Percentiles rank a stretch among this genome's conserved stretches.
These are phyloP conservation scores for Echinops telfairi DNA, from an alignment of 2,113 vertebrate genomes.

Conservation along the genomic window DNA sequence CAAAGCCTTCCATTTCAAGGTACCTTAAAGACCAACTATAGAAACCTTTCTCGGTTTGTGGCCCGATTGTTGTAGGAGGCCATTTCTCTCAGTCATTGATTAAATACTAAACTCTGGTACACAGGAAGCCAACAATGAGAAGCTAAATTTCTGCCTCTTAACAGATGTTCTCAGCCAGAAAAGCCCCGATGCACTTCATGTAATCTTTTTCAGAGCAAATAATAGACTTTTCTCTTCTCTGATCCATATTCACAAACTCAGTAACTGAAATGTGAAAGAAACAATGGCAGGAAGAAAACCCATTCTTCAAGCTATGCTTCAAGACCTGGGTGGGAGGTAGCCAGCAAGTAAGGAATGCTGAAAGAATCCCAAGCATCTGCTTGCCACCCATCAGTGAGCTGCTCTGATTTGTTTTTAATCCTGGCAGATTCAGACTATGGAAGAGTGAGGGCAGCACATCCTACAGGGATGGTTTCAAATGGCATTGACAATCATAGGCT, in stretches of 20 bases:
- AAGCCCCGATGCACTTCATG: slow-evolving; percentile 56
- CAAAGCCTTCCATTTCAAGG: not conserved
- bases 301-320: not conserved
- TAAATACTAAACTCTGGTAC: slow-evolving; percentile 67
- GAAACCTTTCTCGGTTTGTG: not conserved
- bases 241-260: slow-evolving; percentile 55
- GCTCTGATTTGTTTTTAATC: slow-evolving; percentile 50
- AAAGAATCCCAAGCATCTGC: not conserved
- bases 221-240: not conserved
- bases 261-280: slow-evolving; percentile 55
- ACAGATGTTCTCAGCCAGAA: slow-evolving; percentile 59
- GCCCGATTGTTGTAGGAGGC: slow-evolving; percentile 23
- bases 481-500: not conserved
- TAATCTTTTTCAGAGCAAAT: slow-evolving; percentile 66
- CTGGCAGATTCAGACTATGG: not conserved
- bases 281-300: slow-evolving; percentile 35
- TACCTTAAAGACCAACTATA: slow-evolving; percentile 27
- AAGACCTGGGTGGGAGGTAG: not conserved
- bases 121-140: slow-evolving; percentile 58
- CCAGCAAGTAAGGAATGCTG: not conserved
- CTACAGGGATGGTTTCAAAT: not conserved
- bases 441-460: not conserved
- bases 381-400: slow-evolving; percentile 46
- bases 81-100: slow-evolving; percentile 43
- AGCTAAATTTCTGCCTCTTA: slow-evolving; percentile 63